phyloP scores from a whole-genome alignment of 2,888 invertebrate species.

The Halocaridina rubra region DNA sequence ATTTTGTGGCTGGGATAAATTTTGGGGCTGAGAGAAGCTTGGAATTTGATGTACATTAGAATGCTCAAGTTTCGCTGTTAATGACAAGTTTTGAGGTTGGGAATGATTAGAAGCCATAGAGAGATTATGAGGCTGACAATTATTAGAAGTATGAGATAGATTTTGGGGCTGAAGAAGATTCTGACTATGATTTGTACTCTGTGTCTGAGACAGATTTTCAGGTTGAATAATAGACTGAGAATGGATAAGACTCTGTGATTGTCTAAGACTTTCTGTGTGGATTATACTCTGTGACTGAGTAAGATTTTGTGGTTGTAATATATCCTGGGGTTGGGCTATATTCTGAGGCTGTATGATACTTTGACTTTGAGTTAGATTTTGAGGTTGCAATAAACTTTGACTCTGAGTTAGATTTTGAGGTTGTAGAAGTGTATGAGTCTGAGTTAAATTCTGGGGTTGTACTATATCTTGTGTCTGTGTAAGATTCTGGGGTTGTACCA shows the following conservation, averaged over 20 bases:
- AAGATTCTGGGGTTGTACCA: constrained; percentile 30
- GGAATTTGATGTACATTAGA: constrained; percentile 30
- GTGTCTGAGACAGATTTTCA: constrained; percentile 27
- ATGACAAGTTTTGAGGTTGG: constrained; percentile 22
- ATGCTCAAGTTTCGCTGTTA: constrained; percentile 18
- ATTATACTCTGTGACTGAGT: constrained; percentile 24
- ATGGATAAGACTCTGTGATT: constrained; percentile 1
- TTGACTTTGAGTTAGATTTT: background rate
- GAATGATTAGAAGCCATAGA: constrained; percentile 21
- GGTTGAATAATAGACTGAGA: constrained; percentile 48
- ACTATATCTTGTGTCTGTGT: background rate
- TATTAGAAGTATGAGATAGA: constrained; percentile 22
- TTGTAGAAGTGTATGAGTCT: constrained; percentile 33
- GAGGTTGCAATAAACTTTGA: background rate
- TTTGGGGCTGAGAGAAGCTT: constrained; percentile 38
- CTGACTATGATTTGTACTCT: constrained; percentile 12
- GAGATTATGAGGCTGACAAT: constrained; percentile 44
- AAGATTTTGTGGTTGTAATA: constrained; percentile 24
- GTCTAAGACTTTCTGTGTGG: background rate
- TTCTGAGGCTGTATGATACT: background rate
- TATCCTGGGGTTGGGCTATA: background rate
- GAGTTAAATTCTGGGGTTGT: background rate
- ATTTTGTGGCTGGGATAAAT: constrained; percentile 47
- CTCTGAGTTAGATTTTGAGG: constrained; percentile 31
- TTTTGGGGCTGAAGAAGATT: constrained; percentile 35